Conservation (phyloP, 2,797 vertebrate genomes). For the Parambassis ranga region DNA sequence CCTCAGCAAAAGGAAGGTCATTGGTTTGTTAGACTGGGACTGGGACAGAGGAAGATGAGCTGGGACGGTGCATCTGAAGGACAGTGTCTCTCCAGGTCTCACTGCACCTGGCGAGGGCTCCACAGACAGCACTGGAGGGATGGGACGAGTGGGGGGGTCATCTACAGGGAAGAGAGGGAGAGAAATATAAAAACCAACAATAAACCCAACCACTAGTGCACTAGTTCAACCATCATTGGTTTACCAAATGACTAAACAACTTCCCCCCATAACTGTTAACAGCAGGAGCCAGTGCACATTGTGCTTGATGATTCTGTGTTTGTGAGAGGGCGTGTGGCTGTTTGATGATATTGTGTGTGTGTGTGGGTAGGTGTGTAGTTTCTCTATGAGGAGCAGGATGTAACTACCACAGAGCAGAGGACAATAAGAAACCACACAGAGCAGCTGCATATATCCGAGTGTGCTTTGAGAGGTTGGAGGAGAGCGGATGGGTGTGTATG, state of each 20-base stretch:
- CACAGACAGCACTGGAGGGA: conserved; percentile 64
- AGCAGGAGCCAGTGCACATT: background rate
- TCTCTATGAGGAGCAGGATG: conserved; percentile 71
- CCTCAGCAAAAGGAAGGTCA: conserved; percentile 64
- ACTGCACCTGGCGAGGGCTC: conserved; percentile 54
- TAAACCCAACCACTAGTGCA: background rate
- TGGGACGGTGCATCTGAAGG: conserved; percentile 66
- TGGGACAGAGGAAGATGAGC: background rate
- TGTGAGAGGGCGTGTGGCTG: background rate
- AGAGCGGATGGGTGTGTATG: conserved; percentile 70
- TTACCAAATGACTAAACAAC: conserved; percentile 2
- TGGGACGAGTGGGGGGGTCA: background rate
- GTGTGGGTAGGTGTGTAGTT: conserved; percentile 46
- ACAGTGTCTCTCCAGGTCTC: conserved; percentile 52
- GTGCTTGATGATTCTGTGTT: conserved; percentile 31
- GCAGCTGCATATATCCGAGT: conserved; percentile 49
- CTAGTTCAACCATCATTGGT: background rate
- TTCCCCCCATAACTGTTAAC: conserved; percentile 27
- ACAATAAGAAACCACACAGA: conserved; percentile 59
- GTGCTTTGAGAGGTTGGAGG: background rate
- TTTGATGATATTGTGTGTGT: too few relatives aligned
- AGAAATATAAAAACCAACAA: background rate
- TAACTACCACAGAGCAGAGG: conserved; percentile 40
- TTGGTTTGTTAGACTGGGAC: conserved; percentile 16
- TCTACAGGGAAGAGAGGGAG: conserved; percentile 1